These are phyloP conservation scores for Trachelus stipa DNA, from an alignment of 2,888 invertebrate genomes.

Conservation along the genomic window DNA sequence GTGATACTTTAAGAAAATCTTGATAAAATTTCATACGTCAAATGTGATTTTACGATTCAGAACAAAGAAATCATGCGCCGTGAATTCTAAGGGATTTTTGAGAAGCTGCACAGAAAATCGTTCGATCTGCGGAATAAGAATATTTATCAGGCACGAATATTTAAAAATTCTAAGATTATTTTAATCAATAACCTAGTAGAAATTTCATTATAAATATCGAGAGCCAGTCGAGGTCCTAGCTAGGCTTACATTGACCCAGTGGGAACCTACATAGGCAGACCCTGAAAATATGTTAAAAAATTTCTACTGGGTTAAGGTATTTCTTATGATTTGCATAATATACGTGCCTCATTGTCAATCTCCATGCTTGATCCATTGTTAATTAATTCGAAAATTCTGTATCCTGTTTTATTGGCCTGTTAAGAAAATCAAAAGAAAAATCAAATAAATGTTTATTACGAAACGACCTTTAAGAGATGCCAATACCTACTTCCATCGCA, in stretches of 20 bases:
- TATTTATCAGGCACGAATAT: neutral
- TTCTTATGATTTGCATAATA: neutral
- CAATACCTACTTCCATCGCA: neutral
- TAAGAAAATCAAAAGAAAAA: neutral
- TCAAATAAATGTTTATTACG: neutral
- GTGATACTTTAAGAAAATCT: neutral
- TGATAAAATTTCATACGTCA: neutral
- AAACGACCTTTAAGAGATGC: neutral
- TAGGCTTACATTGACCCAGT: too few relatives aligned
- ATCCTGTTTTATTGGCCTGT: neutral
- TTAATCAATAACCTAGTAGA: too few relatives aligned
- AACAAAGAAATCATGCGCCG: constrained; percentile 47
- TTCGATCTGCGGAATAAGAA: neutral
- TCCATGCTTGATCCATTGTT: neutral
- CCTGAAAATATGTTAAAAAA: neutral
- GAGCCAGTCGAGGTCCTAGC: too few relatives aligned
- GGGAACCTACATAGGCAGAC: too few relatives aligned
- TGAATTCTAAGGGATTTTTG: constrained; percentile 47
- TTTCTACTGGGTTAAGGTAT: neutral
- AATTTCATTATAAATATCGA: too few relatives aligned
- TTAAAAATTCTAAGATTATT: too few relatives aligned
- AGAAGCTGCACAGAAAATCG: constrained; percentile 36
- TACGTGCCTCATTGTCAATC: neutral
- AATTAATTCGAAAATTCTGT: neutral
- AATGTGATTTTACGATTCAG: constrained; percentile 32